Conservation (phyloP, 2,888 invertebrate genomes). For the Pseudoips prasinana region DNA sequence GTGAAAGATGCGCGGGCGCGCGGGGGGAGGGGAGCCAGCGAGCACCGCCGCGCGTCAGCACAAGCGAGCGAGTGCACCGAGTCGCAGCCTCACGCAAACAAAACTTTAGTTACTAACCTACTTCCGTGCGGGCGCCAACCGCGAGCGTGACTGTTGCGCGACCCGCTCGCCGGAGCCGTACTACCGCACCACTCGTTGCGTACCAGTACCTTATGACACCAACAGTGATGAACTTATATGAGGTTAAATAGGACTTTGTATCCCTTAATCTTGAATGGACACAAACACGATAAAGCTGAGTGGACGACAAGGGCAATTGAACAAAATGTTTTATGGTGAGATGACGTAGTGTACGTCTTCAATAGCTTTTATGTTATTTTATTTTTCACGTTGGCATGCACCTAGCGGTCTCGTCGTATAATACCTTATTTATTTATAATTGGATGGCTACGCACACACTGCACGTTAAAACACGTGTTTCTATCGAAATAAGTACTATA, state of each 20-base stretch:
- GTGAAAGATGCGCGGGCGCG: constrained; percentile 68
- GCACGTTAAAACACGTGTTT: constrained; percentile 48
- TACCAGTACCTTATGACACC: constrained; percentile 54
- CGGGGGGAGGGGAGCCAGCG: constrained; percentile 35
- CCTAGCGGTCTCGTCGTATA: constrained; percentile 51
- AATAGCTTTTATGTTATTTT: constrained; percentile 56
- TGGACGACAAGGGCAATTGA: constrained; percentile 62
- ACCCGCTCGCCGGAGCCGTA: constrained; percentile 42
- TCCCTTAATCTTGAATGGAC: constrained; percentile 64
- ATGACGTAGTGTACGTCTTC: constrained; percentile 65
- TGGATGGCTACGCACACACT: constrained; percentile 65
- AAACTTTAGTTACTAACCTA: constrained; percentile 82
- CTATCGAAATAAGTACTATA: constrained; percentile 11
- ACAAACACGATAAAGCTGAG: constrained; percentile 53
- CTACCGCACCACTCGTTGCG: constrained; percentile 19
- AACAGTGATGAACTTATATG: constrained; percentile 68
- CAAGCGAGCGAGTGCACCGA: constrained; percentile 65
- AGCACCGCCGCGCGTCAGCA: constrained; percentile 48
- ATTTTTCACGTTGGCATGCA: constrained; percentile 68
- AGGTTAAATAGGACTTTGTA: constrained; percentile 47
- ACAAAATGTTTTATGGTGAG: constrained; percentile 81
- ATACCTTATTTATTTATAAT: constrained; percentile 49
- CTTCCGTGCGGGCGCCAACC: constrained; percentile 80
- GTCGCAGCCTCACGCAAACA: constrained; percentile 81
- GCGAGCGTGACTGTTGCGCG: constrained; percentile 59